Conservation (phyloP, 2,113 vertebrate species). For the Pituophis catenifer region DNA sequence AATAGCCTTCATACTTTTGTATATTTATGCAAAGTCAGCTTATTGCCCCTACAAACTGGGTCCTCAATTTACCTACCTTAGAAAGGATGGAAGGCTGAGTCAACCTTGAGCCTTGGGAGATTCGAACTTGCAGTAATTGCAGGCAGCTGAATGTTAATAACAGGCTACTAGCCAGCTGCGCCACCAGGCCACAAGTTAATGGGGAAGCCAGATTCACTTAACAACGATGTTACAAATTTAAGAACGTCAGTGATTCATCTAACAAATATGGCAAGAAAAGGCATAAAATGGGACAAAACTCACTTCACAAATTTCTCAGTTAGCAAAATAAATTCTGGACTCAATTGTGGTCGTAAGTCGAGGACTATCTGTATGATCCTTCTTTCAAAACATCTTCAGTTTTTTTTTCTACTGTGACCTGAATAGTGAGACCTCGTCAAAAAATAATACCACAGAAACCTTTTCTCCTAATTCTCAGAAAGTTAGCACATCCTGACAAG, state of each 20-base stretch:
- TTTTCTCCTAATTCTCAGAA: neutral
- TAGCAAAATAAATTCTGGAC: neutral
- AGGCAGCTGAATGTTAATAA: no score
- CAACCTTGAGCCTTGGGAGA: no score
- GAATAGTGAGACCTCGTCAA: neutral
- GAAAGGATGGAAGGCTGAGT: no score
- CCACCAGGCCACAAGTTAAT: no score
- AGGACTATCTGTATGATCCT: neutral
- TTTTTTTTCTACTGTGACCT: neutral
- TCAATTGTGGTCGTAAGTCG: neutral
- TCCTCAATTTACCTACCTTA: no score
- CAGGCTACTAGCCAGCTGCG: no score
- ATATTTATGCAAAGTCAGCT: no score
- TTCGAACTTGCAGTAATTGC: no score
- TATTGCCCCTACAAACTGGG: no score
- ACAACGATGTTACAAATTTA: neutral
- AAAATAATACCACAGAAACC: neutral
- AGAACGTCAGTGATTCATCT: neutral
- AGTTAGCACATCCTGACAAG: accelerated
- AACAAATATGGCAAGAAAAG: neutral
- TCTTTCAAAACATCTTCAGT: neutral
- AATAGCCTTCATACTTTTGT: no score
- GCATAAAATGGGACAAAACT: neutral
- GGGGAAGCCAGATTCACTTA: neutral
- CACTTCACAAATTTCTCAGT: neutral